Base-by-base conservation (phyloP, 2,113 vertebrate species). In the Alouatta palliata region DNA sequence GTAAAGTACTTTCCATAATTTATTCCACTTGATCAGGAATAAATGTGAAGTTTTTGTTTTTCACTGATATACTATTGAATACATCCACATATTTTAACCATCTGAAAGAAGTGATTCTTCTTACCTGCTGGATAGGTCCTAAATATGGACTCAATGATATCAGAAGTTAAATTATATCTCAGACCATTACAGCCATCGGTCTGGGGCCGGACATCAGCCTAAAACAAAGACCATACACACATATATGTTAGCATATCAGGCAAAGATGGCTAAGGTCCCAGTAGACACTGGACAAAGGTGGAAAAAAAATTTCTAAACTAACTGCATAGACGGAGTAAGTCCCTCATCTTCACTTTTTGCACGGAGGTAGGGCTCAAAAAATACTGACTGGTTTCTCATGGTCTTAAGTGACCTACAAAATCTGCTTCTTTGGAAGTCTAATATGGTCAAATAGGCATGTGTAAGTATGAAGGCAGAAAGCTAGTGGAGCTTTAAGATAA, bases 71-170 rank as follows among this genome's bases (percentile, higher is more conserved):
- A 90, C 35, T 56, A 76, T 3, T 94, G 30, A 92, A 90, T 61
- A 88, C 16, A 95, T 27, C 43, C 27, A 89, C 85, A 93, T 81
- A 89, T 66, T 91, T 94, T 91, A 71, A 93, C 20, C 68, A 80
- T 56, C 8, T 77, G 40, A 85, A 87, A 94, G 49, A 90, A 93
- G 0, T 82, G 64, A 81, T 35, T 90, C 5, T 61, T 79, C 97
- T 98, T 98, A 99, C 99, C 99, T 99, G 99, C 99, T 96, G 99
- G 99, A 95, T 99, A 99, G 19, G 99, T 99, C 98, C 99, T 99
- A 98, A 99, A 99, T 98, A 99, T 99, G 68, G 99, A 99, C 96
- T 99, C 99, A 90, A 99, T 99, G 91, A 99, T 99, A 98, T 99
- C 99, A 20, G 99, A 99, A 49, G 99, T 99, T 98, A 99, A 98